phyloP scores from a whole-genome alignment of 2,113 vertebrate species.

The Chaenogobius annularis region DNA sequence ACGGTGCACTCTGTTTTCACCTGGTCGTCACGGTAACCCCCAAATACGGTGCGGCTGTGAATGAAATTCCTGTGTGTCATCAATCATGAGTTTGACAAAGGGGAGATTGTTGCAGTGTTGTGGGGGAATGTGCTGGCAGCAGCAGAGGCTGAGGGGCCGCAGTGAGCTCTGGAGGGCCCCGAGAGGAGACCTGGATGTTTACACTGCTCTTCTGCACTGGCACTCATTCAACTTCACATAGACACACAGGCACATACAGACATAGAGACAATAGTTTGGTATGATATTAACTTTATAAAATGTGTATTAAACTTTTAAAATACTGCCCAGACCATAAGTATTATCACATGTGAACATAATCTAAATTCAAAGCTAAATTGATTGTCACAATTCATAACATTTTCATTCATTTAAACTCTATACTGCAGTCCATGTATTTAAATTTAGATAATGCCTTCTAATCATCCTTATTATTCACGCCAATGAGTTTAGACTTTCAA shows the following conservation, averaged over 20 bases:
- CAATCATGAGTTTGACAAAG: constrained; percentile 76
- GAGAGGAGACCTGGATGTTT: constrained; percentile 64
- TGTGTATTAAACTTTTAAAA: no score
- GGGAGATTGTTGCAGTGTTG: constrained; percentile 70
- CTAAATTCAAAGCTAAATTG: no score
- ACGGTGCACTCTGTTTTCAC: constrained; percentile 70
- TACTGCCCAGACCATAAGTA: no score
- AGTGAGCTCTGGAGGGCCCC: constrained; percentile 20
- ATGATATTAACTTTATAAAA: no score
- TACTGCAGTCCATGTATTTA: no score
- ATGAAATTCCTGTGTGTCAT: constrained; percentile 80
- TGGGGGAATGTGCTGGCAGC: constrained; percentile 52
- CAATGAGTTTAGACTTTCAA: no score
- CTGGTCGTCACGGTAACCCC: constrained; percentile 79
- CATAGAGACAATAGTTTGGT: no score
- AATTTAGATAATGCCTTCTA: no score
- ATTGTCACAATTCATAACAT: no score
- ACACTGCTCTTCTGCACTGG: constrained; percentile 55
- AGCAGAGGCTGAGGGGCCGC: constrained; percentile 37
- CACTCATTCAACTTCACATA: constrained; percentile 41
- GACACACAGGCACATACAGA: not conserved
- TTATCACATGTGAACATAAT: no score
- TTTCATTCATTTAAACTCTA: no score
- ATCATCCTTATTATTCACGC: no score
- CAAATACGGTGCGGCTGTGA: constrained; percentile 70